phyloP scores from a whole-genome alignment of 2,113 vertebrate species.

The Sebastes fasciatus region DNA sequence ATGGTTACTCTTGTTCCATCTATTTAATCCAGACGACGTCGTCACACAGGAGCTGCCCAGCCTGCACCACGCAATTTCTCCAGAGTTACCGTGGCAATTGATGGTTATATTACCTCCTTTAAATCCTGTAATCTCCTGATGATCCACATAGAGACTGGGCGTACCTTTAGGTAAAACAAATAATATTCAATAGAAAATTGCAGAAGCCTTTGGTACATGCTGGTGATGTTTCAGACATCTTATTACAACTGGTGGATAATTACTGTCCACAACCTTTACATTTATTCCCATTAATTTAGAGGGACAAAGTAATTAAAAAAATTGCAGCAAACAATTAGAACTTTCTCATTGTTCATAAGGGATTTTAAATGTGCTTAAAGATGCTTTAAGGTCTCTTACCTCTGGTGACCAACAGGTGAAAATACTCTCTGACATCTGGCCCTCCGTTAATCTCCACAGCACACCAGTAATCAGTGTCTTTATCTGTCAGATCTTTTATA shows the following conservation, averaged over 20 bases:
- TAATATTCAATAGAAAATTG: neutral
- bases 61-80: conserved; percentile 39
- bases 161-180: conserved; percentile 9
- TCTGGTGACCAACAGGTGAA: conserved; percentile 31
- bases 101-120: conserved; percentile 3
- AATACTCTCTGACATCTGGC: accelerated
- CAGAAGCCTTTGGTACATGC: neutral
- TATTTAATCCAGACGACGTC: neutral
- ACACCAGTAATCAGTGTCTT: conserved; percentile 52
- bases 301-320: too few species aligned
- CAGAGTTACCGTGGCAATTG: neutral
- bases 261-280: too few species aligned
- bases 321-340: neutral
- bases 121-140: conserved; percentile 21
- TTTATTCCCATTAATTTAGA: too few species aligned
- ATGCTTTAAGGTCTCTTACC: conserved; percentile 35
- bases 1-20: conserved; percentile 28
- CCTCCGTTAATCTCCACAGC: neutral
- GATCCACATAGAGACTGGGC: conserved; percentile 34
- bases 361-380: neutral
- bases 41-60: conserved; percentile 31
- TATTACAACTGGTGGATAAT: too few species aligned
- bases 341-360: neutral
- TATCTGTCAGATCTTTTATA: neutral
- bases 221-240: neutral